Percentiles rank a stretch among this genome's conserved stretches.
Conservation (phyloP, 2,113 vertebrate species). For the Drymodes brunneopygia region DNA sequence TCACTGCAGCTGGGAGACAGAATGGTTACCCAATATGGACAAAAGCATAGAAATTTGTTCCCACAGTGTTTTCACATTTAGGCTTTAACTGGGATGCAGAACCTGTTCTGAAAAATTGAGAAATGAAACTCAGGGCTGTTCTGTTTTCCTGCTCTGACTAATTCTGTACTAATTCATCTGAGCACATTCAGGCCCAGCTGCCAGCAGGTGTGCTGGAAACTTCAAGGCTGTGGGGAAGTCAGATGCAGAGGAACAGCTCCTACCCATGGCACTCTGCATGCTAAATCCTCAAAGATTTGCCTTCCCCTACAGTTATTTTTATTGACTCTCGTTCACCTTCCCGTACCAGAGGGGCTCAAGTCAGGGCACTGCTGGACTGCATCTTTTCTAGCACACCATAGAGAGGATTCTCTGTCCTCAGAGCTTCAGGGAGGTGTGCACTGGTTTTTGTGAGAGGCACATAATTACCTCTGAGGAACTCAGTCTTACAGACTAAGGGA, state of each 20-base stretch:
- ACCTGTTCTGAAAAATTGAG: neutral
- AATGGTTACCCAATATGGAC: neutral
- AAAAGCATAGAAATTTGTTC: neutral
- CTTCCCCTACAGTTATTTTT: neutral
- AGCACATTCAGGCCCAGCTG: neutral
- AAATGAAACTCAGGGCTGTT: neutral
- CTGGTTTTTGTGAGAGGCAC: neutral
- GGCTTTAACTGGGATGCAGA: neutral
- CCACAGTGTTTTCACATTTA: neutral
- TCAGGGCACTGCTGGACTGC: neutral
- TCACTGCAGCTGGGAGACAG: neutral
- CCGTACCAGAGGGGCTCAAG: neutral
- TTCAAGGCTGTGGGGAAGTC: neutral
- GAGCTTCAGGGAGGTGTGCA: neutral
- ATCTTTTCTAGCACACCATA: neutral
- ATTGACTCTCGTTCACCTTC: neutral
- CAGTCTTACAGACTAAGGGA: neutral
- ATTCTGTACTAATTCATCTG: neutral
- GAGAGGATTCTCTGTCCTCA: neutral
- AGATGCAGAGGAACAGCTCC: neutral
- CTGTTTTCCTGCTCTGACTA: neutral
- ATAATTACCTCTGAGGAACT: neutral
- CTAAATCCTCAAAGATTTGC: neutral
- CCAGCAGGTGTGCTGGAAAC: neutral
- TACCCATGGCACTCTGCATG: rapidly evolving